These are phyloP conservation scores for Microtus montanus DNA, from an alignment of 2,113 vertebrate genomes.

Conservation along the genomic window DNA sequence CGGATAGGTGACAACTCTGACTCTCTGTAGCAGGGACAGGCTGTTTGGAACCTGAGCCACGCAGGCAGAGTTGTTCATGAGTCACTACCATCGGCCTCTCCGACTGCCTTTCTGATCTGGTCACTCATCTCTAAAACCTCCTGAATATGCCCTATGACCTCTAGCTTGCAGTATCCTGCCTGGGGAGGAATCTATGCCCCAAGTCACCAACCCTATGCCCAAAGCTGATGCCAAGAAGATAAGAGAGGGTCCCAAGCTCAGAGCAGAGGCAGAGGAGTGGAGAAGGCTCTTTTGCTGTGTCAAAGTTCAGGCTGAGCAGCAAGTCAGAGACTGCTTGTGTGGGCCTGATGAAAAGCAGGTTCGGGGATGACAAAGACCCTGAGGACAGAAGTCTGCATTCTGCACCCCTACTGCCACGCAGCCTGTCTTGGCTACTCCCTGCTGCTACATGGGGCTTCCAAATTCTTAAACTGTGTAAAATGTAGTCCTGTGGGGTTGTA, in stretches of 20 bases:
- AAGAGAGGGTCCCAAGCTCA: neutral
- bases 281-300: neutral
- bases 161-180: no score
- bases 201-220: neutral
- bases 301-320: no score
- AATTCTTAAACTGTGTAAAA: neutral
- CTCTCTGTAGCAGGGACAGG: rapidly evolving
- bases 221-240: neutral
- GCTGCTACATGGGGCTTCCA: neutral
- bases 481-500: neutral
- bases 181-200: neutral
- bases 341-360: rapidly evolving
- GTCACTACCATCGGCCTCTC: rapidly evolving
- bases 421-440: neutral
- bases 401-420: no score
- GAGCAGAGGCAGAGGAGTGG: neutral
- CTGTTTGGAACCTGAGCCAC: neutral
- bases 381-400: neutral
- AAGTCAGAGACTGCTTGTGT: no score
- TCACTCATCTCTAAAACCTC: neutral
- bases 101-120: no score
- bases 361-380: neutral
- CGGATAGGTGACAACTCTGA: no score
- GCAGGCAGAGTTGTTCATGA: neutral
- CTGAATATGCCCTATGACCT: rapidly evolving